Conservation (phyloP, 2,888 invertebrate species). For the Phyto melanocephala region DNA sequence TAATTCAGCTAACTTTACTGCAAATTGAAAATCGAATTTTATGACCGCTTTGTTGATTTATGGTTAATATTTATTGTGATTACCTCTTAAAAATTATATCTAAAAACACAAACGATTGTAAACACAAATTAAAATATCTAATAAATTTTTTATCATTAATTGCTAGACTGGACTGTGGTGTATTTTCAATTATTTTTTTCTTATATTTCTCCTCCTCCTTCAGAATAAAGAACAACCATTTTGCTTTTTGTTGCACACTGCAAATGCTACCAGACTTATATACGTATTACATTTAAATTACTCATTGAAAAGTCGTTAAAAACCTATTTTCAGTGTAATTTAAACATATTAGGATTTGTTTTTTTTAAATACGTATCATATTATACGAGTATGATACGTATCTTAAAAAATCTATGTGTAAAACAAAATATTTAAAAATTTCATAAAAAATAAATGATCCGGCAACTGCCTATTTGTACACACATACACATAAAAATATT, state of each 20-base stretch:
- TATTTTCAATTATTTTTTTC: constrained; percentile 64
- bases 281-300: too few relatives aligned
- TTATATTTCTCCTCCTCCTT: constrained; percentile 59
- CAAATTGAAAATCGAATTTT: constrained; percentile 63
- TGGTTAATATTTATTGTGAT: constrained; percentile 13
- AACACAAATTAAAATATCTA: constrained; percentile 71
- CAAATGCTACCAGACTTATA: constrained; percentile 29
- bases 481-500: constrained; percentile 28
- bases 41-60: constrained; percentile 28
- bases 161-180: constrained; percentile 65
- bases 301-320: too few relatives aligned
- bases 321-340: too few relatives aligned
- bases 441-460: background rate
- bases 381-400: too few relatives aligned
- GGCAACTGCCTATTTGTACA: constrained; percentile 1
- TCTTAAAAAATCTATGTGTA: too few relatives aligned
- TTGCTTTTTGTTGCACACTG: constrained; percentile 62
- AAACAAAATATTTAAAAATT: too few relatives aligned
- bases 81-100: constrained; percentile 67
- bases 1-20: constrained; percentile 73
- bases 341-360: too few relatives aligned
- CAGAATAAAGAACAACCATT: constrained; percentile 65
- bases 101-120: constrained; percentile 70
- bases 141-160: constrained; percentile 69
- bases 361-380: too few relatives aligned